phyloP scores from a whole-genome alignment of 2,113 vertebrate genomes.

The Neogobius melanostomus region DNA sequence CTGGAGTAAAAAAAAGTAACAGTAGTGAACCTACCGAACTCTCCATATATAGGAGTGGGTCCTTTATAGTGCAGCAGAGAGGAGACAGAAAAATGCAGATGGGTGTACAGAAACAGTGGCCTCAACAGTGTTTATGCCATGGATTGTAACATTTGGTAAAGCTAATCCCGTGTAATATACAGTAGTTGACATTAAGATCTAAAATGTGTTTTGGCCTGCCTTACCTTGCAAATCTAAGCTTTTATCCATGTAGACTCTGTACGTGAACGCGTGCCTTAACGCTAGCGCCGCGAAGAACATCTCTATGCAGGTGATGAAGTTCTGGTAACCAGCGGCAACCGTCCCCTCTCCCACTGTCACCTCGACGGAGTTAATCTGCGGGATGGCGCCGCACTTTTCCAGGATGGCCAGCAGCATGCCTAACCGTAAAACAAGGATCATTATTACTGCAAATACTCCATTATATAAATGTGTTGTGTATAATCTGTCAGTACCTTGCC shows the following conservation, averaged over 20 bases:
- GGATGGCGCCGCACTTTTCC: slow-evolving; percentile 96
- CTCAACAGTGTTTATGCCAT: not conserved
- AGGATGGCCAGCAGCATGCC: slow-evolving; percentile 96
- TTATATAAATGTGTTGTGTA: not conserved
- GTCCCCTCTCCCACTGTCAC: slow-evolving; percentile 94
- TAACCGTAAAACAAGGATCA: slow-evolving; percentile 46
- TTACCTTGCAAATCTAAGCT: slow-evolving; percentile 90
- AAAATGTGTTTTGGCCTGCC: slow-evolving; percentile 8
- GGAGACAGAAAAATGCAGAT: slow-evolving; percentile 34
- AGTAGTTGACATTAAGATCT: no score
- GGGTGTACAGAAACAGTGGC: slow-evolving; percentile 22
- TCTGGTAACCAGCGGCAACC: slow-evolving; percentile 95
- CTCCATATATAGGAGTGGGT: slow-evolving; percentile 87
- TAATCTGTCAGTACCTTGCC: slow-evolving; percentile 84
- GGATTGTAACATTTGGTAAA: not conserved
- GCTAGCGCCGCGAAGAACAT: slow-evolving; percentile 97
- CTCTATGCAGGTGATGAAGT: slow-evolving; percentile 97
- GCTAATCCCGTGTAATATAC: no score
- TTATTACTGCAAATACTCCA: not conserved
- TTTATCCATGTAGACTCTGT: slow-evolving; percentile 91
- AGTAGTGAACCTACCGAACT: slow-evolving; percentile 86
- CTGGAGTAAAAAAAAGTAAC: not conserved
- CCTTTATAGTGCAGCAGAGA: slow-evolving; percentile 71
- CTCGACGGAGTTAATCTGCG: slow-evolving; percentile 85
- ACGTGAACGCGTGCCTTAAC: slow-evolving; percentile 92